Evolutionary conservation across 2,113 vertebrate species (phyloP), one percentile per base, ranked within the genome.

Genomic region (Petrocephalus zakoni): DNA sequence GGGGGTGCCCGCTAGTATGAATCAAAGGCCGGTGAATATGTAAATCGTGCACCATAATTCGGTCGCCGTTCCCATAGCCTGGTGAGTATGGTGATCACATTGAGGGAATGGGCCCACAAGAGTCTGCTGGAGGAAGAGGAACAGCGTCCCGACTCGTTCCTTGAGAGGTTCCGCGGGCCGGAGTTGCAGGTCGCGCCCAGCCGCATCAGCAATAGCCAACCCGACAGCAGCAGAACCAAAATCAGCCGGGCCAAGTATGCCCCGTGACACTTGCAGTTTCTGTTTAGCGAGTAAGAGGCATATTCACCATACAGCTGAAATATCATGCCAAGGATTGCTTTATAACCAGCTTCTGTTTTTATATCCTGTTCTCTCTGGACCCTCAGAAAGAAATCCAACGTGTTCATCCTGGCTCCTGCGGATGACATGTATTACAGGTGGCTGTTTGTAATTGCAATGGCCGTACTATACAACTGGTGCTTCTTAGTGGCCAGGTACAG

Each of bases 391-490:
- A 97, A 95, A 89, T 95, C 94, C 88, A 94, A 92, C 2, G 84
- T 95, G 19, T 95, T 97, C 89, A 95, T 98, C 55, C 88, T 99
- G 82, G 96, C 98, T 4, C 97, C 97, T 0, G 96, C 97, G 0
- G 97, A 97, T 90, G 94, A 98, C 75, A 90, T 94, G 83, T 99
- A 99, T 91, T 99, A 98, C 93, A 90, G 91, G 42, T 99, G 98
- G 98, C 94, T 99, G 83, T 93, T 97, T 87, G 93, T 99, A 91
- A 96, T 97, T n/a, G 95, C 96, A 11, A 89, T 95, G 58, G 96
- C 97, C 68, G 97, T 97, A 7, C 94, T 99, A 86, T 99, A 98
- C 82, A 99, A 98, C 94, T 98, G 97, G 97, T 98, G 97, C 87
- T 88, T 98, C 51, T 93, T 99, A 0, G 91, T 99, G 56, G 97